Evolutionary conservation across 2,113 vertebrate genomes (phyloP), one percentile per base, ranked within the genome.

Genomic region (Canis aureus): DNA sequence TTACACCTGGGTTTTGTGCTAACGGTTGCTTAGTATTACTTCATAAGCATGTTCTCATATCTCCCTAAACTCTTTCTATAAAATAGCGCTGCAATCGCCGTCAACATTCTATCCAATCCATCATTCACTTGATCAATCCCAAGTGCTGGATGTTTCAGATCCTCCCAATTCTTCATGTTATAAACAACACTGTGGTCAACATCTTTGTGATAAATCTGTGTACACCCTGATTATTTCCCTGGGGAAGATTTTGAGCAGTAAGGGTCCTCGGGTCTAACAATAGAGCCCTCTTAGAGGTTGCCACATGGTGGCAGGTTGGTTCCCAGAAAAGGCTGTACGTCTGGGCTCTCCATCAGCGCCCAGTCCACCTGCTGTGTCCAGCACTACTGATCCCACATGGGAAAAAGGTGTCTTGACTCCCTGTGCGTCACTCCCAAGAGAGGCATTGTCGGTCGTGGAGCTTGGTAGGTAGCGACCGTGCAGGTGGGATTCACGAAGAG

Each of bases 381-480:
- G 60, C 12, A 7, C 25, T 3, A 2, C 49, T 67, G 15, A 9
- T 8, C 64, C 53, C 35, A 5, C 25, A 3, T 11, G 38, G 29
- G 88, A 16, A 27, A 73, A 59, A 19, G 32, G 11, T 17, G 22
- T 10, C 35, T 38, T 62, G 60, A 51, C 43, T 69, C 76, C 81
- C 35, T 8, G 4, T 43, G 11, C 17, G 4, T 57, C 2, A 0
- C 11, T 89, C 35, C 76, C 5, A 53, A 51, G n/a, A 35, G 5
- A 73, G 74, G 10, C 7, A 1, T 79, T 64, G 49, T 53, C 5
- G 0, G 0, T 60, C 80, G 3, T 0, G 22, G 51, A 29, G 53
- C 59, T 71, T 38, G 13, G 0, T 25, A 6, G 2, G 8, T 1
- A 2, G 10, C 0, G 1, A 29, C 23, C 19, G 0, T 38, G 7